Conservation (phyloP, 2,888 invertebrate species). For the Zeuzera pyrina region DNA sequence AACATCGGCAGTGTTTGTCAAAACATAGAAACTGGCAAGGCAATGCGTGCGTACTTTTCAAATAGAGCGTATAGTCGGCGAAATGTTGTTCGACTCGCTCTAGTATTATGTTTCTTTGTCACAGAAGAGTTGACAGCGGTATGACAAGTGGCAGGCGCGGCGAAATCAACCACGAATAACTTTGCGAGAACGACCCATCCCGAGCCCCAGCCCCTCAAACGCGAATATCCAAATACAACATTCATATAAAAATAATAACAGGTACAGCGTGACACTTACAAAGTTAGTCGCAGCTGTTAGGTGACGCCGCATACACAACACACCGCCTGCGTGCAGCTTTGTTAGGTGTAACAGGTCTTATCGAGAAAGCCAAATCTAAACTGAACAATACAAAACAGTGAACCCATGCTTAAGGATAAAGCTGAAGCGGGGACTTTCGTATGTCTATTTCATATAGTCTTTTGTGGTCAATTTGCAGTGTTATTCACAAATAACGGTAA, state of each 20-base stretch:
- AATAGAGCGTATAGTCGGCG: conserved; percentile 32
- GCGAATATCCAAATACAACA: conserved; percentile 23
- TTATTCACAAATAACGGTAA: conserved; percentile 23
- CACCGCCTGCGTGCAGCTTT: conserved; percentile 44
- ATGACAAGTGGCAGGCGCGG: conserved; percentile 26
- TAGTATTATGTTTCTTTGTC: conserved; percentile 60
- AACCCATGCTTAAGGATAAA: conserved; percentile 60
- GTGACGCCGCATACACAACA: conserved; percentile 31
- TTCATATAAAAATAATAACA: conserved; percentile 14
- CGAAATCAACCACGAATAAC: conserved; percentile 40
- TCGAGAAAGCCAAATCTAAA: conserved; percentile 36
- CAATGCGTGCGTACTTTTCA: conserved; percentile 65
- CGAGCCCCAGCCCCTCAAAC: conserved; percentile 24
- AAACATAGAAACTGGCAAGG: conserved; percentile 72
- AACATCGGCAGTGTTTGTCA: conserved; percentile 61
- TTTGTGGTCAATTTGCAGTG: conserved; percentile 22
- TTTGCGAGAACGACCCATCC: conserved; percentile 41
- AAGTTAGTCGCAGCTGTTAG: conserved; percentile 64
- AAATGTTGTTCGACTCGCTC: conserved; percentile 23
- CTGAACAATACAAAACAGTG: conserved; percentile 39
- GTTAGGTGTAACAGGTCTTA: conserved; percentile 45
- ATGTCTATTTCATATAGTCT: conserved; percentile 19
- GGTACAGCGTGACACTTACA: conserved; percentile 36
- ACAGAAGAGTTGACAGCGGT: conserved; percentile 63
- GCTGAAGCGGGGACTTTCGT: conserved; percentile 49